Evolutionary conservation across 2,797 vertebrate species (phyloP).

Genomic region (Champsocephalus esox): DNA sequence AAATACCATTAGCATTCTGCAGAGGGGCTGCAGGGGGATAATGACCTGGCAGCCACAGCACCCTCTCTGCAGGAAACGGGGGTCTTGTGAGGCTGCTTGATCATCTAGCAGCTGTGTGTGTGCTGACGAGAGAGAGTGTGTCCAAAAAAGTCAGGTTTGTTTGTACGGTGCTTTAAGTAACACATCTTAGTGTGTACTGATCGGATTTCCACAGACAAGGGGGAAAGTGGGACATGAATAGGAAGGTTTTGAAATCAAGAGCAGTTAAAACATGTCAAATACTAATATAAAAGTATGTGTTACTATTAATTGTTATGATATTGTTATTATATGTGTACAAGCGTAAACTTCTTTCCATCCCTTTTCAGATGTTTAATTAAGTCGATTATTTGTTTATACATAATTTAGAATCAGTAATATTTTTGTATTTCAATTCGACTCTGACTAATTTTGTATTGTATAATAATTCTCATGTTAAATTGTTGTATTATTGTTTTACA

Average conservation of each 20-base stretch:
- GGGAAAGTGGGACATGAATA: not conserved
- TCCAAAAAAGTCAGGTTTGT: constrained; percentile 54
- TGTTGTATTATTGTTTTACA: no score
- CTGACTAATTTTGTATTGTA: no score
- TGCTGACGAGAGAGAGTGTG: constrained; percentile 38
- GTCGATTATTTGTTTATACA: no score
- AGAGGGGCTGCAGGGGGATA: constrained; percentile 53
- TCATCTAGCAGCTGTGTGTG: constrained; percentile 66
- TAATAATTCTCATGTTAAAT: no score
- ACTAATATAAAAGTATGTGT: not conserved
- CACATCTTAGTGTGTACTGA: constrained; percentile 34
- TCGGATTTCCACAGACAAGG: constrained; percentile 22
- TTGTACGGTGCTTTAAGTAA: constrained; percentile 36
- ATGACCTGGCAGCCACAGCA: constrained; percentile 48
- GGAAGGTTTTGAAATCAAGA: not conserved
- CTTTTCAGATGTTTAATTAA: no score
- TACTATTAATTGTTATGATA: no score
- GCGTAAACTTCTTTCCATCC: no score
- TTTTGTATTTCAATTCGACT: no score
- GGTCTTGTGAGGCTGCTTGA: constrained; percentile 60
- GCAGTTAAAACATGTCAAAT: not conserved
- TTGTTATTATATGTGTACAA: not conserved
- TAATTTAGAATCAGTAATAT: no score
- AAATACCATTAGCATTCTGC: constrained; percentile 73
- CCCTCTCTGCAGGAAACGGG: constrained; percentile 46